phyloP scores from a whole-genome alignment of 2,113 vertebrate genomes.

The Glareola pratincola region DNA sequence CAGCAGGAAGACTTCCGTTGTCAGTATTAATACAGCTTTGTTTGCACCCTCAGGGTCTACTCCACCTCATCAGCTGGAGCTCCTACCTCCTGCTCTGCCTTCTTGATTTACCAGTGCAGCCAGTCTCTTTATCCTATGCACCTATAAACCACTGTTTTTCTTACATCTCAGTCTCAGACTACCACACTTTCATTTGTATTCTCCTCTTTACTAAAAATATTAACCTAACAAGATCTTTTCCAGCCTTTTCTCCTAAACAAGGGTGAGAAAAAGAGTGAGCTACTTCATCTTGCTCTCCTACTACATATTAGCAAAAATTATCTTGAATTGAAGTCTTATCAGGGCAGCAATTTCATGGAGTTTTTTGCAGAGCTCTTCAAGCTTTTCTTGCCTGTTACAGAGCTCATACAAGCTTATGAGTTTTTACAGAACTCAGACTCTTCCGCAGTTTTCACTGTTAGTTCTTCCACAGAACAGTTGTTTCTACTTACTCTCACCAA shows the following conservation, averaged over 20 bases:
- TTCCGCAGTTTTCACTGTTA: not conserved
- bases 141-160: rapidly evolving
- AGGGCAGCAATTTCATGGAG: not conserved
- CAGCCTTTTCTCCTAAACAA: not conserved
- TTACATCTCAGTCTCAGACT: not conserved
- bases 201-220: not conserved
- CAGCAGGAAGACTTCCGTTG: not conserved
- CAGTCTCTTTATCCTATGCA: rapidly evolving
- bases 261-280: not conserved
- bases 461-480: not conserved
- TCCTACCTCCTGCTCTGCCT: not conserved
- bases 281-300: not conserved
- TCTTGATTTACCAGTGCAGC: not conserved
- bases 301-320: not conserved
- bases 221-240: not conserved
- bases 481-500: not conserved
- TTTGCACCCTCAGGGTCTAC: not conserved
- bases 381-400: not conserved
- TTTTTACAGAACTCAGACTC: not conserved
- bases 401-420: not conserved
- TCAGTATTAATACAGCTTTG: not conserved
- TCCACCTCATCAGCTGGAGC: not conserved
- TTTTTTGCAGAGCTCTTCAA: not conserved
- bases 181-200: rapidly evolving
- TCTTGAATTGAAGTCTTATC: not conserved